phyloP scores from a whole-genome alignment of 2,797 vertebrate species.

The Macroramphosus scolopax region DNA sequence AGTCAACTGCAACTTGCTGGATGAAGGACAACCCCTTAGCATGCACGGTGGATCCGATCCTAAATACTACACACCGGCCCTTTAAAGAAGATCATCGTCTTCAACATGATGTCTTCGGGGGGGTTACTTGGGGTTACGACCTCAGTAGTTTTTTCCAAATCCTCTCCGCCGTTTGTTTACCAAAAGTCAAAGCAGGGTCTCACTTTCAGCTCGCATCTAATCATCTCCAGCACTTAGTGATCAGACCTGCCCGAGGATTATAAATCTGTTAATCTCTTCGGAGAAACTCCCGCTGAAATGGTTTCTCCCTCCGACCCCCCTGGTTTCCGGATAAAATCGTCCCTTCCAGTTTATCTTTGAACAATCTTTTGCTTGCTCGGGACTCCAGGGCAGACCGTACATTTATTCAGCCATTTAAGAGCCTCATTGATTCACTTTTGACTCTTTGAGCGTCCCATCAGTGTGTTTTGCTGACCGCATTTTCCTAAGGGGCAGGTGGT shows the following conservation, averaged over 20 bases:
- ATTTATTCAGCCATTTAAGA: conserved; percentile 19
- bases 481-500: conserved; percentile 56
- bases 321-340: conserved; percentile 13
- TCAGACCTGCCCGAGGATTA: conserved; percentile 55
- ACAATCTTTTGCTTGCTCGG: conserved; percentile 6
- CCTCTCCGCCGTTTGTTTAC: too few species aligned
- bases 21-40: too few species aligned
- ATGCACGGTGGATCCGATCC: too few species aligned
- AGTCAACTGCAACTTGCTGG: too few species aligned
- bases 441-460: conserved; percentile 16
- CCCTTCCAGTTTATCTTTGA: conserved; percentile 14
- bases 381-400: conserved; percentile 3
- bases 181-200: conserved; percentile 18
- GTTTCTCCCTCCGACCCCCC: conserved; percentile 29
- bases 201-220: conserved; percentile 51
- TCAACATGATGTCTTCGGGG: too few species aligned
- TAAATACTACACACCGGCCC: too few species aligned
- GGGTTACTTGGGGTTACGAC: too few species aligned
- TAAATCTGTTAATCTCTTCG: conserved; percentile 56
- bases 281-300: conserved; percentile 22
- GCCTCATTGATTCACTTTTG: conserved; percentile 25
- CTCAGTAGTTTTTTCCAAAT: too few species aligned
- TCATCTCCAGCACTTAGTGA: conserved; percentile 49
- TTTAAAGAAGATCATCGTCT: too few species aligned
- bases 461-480: conserved; percentile 44